A percentile compares a stretch with the other conserved stretches of the same genome.
Conservation (phyloP, 2,888 invertebrate species). For the Calliopum simillimum region DNA sequence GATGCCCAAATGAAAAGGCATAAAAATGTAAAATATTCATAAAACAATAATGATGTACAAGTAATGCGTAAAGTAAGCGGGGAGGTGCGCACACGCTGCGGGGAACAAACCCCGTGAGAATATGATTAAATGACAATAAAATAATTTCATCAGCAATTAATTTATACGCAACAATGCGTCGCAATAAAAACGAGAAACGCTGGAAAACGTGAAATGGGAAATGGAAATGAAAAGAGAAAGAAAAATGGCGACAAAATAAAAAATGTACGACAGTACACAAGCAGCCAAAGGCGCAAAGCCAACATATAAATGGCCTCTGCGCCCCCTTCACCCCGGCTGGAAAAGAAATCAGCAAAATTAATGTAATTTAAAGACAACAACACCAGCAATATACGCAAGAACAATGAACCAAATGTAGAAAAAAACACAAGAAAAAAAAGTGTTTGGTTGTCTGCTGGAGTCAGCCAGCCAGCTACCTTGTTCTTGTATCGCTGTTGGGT, state of each 20-base stretch:
- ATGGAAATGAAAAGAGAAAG: neutral
- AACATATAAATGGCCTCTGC: neutral
- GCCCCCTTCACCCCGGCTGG: neutral
- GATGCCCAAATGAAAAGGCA: too few species aligned
- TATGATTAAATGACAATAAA: constrained; percentile 36
- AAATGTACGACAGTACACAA: too few species aligned
- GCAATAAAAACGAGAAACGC: constrained; percentile 21
- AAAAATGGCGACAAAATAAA: constrained; percentile 1
- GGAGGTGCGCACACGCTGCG: neutral
- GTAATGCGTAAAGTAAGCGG: neutral
- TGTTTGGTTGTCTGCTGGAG: constrained; percentile 11
- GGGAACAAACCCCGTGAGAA: constrained; percentile 1
- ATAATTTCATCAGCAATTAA: constrained; percentile 39
- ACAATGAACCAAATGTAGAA: too few species aligned
- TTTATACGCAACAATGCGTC: constrained; percentile 29
- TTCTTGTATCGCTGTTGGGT: neutral
- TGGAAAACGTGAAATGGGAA: neutral
- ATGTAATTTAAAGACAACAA: constrained; percentile 25
- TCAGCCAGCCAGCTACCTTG: neutral
- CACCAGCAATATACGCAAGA: constrained; percentile 24
- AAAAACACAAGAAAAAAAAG: too few species aligned
- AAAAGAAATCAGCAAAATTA: neutral
- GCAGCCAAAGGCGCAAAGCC: neutral
- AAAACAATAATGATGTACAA: constrained; percentile 8
- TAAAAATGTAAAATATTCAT: constrained; percentile 21